Percentiles rank a stretch among this genome's conserved stretches.
phyloP scores from a whole-genome alignment of 2,113 vertebrate species.

The Thamnaconus septentrionalis region DNA sequence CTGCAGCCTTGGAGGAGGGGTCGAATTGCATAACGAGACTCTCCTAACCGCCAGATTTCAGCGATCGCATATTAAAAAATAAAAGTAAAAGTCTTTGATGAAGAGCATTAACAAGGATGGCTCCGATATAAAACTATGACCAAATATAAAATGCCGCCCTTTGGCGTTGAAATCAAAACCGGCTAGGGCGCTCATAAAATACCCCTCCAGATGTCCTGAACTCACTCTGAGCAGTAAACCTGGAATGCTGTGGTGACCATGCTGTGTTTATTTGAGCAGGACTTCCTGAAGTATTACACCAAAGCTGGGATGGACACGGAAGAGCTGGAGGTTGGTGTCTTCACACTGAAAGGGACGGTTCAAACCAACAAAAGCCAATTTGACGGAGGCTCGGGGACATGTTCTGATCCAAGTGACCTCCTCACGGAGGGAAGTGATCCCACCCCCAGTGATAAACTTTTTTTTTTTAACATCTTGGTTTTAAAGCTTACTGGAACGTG shows the following conservation, averaged over 20 bases:
- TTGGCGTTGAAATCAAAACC: slow-evolving; percentile 42
- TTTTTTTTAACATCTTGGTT: no score
- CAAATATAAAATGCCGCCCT: slow-evolving; percentile 33
- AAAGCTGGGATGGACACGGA: slow-evolving; percentile 86
- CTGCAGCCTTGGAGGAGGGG: slow-evolving; percentile 16
- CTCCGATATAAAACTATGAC: slow-evolving; percentile 17
- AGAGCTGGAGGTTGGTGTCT: slow-evolving; percentile 79
- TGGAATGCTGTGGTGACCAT: slow-evolving; percentile 43
- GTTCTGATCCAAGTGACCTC: no score
- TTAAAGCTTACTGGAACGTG: no score
- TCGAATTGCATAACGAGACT: slow-evolving; percentile 23
- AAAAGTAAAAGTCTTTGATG: slow-evolving; percentile 38
- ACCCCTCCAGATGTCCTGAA: slow-evolving; percentile 51
- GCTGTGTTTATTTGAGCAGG: slow-evolving; percentile 78
- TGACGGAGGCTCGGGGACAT: no score
- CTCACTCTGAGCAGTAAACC: slow-evolving; percentile 37
- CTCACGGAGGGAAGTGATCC: no score
- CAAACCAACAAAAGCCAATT: no score
- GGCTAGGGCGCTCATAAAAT: slow-evolving; percentile 43
- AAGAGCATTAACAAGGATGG: slow-evolving; percentile 36
- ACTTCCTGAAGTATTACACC: slow-evolving; percentile 89
- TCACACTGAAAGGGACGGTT: no score
- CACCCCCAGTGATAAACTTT: no score
- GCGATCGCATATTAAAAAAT: slow-evolving; percentile 1
- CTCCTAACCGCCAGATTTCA: slow-evolving; percentile 1